phyloP scores from a whole-genome alignment of 2,888 invertebrate genomes.

The Chymomyza caudatula region DNA sequence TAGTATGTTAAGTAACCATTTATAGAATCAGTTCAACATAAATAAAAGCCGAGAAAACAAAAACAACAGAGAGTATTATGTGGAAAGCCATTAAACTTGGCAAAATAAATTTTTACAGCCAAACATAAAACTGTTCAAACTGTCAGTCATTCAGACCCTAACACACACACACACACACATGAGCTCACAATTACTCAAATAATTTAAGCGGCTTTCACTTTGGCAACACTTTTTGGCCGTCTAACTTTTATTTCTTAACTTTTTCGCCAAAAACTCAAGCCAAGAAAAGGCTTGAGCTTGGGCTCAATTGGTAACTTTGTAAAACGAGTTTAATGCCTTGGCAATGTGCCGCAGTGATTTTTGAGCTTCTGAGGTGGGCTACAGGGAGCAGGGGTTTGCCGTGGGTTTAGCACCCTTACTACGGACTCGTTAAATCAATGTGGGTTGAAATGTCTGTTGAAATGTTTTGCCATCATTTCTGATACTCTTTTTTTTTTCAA shows the following conservation, averaged over 20 bases:
- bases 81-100: constrained; percentile 31
- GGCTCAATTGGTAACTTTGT: constrained; percentile 20
- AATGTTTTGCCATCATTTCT: not conserved
- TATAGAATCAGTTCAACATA: constrained; percentile 62
- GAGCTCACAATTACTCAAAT: constrained; percentile 5
- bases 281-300: constrained; percentile 22
- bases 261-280: not conserved
- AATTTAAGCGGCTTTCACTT: constrained; percentile 30
- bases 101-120: constrained; percentile 13
- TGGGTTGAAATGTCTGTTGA: not conserved
- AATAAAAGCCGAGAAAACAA: constrained; percentile 30
- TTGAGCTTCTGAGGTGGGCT: constrained; percentile 12
- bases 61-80: constrained; percentile 23
- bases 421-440: constrained; percentile 26
- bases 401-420: not conserved
- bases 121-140: constrained; percentile 1
- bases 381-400: no score
- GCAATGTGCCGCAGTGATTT: constrained; percentile 14
- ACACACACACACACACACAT: not conserved
- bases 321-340: constrained; percentile 10
- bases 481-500: not conserved
- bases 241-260: constrained; percentile 4
- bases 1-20: constrained; percentile 46
- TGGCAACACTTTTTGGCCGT: not conserved
- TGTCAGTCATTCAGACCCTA: not conserved